Evolutionary conservation across 2,797 vertebrate genomes (phyloP), one percentile per base, ranked within the genome.

Genomic region (Luscinia luscinia): DNA sequence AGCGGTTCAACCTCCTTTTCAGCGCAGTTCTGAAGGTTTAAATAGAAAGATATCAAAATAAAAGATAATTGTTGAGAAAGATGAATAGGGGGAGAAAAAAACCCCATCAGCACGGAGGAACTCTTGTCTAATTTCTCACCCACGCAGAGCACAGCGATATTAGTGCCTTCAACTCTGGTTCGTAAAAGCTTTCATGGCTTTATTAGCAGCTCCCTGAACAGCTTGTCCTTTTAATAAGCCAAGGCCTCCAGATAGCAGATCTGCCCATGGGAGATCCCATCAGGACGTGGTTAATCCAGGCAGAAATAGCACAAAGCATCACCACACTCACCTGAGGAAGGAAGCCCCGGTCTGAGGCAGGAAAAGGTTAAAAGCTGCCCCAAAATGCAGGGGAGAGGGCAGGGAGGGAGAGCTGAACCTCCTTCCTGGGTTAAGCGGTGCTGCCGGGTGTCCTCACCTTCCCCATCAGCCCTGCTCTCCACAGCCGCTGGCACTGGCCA

Each of bases 1-100:
- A 77, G 85, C 26, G 6, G 63, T 64, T 77, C 84, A 84, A 46
- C 55, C 88, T 88, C 89, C 43, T 84, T 81, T 54, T 84, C 67
- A 88, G 75, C 0, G 2, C 28, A 5, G 72, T 15, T 94, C 93
- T 79, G 91, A 81, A 90, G 95, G 92, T 91, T 97, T 95, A 96
- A 96, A 96, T 96, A 96, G 96, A 95, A 96, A 95, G 95, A 81
- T 96, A 97, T 97, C 95, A 97, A 96, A 97, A 97, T 95, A 96
- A 92, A 96, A 93, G 95, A 94, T 96, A 97, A 97, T 97, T 93
- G 94, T 97, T 87, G 68, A 93, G 95, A 92, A 95, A 95, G 85
- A 95, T 95, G 96, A 96, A 94, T 90, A 73, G 67, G n/a, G 70
- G 75, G 73, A 75, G 72, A 73, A 9, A 76, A 75, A 89, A 90